phyloP scores from a whole-genome alignment of 2,797 vertebrate species.

The Monodelphis domestica region DNA sequence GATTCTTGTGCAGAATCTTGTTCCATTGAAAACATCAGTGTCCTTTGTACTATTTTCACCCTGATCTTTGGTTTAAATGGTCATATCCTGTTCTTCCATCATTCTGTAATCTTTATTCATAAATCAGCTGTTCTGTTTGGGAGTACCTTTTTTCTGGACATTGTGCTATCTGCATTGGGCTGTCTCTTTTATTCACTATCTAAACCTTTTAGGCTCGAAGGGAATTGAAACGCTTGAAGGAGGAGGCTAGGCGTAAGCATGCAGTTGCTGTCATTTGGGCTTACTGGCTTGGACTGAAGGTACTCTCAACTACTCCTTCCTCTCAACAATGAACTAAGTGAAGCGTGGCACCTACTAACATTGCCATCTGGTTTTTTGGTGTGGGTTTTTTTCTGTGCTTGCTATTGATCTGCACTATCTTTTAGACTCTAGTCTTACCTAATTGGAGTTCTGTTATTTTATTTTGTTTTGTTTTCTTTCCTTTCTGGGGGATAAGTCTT shows the following conservation, averaged over 20 bases:
- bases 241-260: conserved; percentile 97
- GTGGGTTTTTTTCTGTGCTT: conserved; percentile 34
- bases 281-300: conserved; percentile 99
- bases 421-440: conserved; percentile 58
- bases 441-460: too few relatives aligned
- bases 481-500: conserved; percentile 37
- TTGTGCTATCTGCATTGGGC: conserved; percentile 84
- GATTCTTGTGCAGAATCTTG: not conserved
- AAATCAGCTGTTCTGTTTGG: conserved; percentile 72
- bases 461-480: conserved; percentile 31
- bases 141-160: conserved; percentile 74
- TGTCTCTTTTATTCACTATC: conserved; percentile 87
- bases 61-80: conserved; percentile 7
- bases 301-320: conserved; percentile 86
- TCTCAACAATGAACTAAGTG: conserved; percentile 63
- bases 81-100: conserved; percentile 43
- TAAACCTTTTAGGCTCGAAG: conserved; percentile 96
- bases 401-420: conserved; percentile 58
- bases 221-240: conserved; percentile 98
- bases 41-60: not conserved
- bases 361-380: conserved; percentile 11
- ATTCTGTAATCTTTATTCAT: conserved; percentile 44
- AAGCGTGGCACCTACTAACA: conserved; percentile 83
- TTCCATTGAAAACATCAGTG: accelerated
- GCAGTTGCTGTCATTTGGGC: conserved; percentile 99